A percentile compares a stretch with the other conserved stretches of the same genome.
These are phyloP conservation scores for Rutilus rutilus DNA, from an alignment of 2,113 vertebrate species.

Conservation along the genomic window DNA sequence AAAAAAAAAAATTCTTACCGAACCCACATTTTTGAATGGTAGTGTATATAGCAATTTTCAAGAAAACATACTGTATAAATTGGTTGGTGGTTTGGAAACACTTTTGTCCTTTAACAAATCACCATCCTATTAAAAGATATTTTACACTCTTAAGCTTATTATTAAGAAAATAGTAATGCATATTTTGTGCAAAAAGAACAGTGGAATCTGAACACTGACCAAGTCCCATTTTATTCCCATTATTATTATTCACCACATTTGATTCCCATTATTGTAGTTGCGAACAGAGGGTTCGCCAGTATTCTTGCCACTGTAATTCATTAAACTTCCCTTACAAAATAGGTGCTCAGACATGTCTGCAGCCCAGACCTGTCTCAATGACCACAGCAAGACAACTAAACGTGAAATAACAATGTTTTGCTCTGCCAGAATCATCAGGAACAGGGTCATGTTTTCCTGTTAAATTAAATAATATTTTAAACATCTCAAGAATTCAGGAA, in stretches of 20 bases:
- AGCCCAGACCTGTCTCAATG: conserved; percentile 27
- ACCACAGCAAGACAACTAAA: conserved; percentile 55
- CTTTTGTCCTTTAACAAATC: too few species aligned
- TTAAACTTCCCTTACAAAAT: conserved; percentile 53
- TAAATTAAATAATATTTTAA: conserved; percentile 68
- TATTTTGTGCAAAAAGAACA: neutral
- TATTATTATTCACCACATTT: conserved; percentile 33
- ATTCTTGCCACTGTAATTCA: conserved; percentile 49
- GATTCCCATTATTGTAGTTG: conserved; percentile 24
- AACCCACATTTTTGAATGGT: too few species aligned
- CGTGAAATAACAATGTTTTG: conserved; percentile 63
- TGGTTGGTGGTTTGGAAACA: too few species aligned
- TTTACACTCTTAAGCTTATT: neutral
- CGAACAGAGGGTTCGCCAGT: conserved; percentile 1
- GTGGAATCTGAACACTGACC: neutral
- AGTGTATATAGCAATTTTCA: too few species aligned
- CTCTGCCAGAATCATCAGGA: conserved; percentile 59
- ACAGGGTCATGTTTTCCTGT: conserved; percentile 60
- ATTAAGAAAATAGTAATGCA: conserved; percentile 1
- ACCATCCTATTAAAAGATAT: neutral
- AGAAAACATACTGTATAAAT: too few species aligned
- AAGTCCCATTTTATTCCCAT: conserved; percentile 18
- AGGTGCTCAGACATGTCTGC: conserved; percentile 53
- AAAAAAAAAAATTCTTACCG: too few species aligned
- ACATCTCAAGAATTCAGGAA: conserved; percentile 87